Conservation (phyloP, 2,797 vertebrate genomes). For the Anomalospiza imberbis region DNA sequence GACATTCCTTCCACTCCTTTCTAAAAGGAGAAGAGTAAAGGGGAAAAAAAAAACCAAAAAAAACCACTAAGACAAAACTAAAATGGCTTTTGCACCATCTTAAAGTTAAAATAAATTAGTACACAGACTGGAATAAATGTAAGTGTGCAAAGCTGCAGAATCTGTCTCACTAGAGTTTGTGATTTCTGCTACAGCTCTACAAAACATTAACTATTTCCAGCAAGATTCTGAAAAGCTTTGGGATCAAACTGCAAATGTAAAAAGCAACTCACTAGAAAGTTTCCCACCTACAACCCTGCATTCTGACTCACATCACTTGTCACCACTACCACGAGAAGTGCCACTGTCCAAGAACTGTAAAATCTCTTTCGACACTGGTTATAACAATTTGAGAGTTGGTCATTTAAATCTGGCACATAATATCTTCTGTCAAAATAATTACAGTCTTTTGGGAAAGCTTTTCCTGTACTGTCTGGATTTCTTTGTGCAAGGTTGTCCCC, state of each 20-base stretch:
- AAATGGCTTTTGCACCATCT: not conserved
- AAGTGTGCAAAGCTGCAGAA: not conserved
- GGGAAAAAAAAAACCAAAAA: not conserved
- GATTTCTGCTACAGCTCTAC: not conserved
- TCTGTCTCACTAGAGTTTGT: not conserved
- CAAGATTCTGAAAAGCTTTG: not conserved
- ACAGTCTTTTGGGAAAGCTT: not conserved
- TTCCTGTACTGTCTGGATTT: not conserved
- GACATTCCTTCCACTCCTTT: not conserved
- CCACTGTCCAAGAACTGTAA: not conserved
- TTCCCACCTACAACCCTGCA: not conserved
- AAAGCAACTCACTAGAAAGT: not conserved
- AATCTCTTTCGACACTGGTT: not conserved
- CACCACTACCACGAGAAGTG: not conserved
- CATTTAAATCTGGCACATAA: not conserved
- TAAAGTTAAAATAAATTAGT: not conserved
- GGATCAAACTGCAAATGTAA: not conserved
- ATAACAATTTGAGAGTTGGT: not conserved
- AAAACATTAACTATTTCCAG: not conserved
- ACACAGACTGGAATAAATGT: not conserved
- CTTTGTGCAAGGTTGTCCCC: not conserved
- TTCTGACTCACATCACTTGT: not conserved
- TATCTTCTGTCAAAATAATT: slow-evolving; percentile 7
- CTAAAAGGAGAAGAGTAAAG: not conserved
- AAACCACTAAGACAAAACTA: not conserved